phyloP scores from a whole-genome alignment of 2,113 vertebrate genomes.

The Motacilla tschutschensis region DNA sequence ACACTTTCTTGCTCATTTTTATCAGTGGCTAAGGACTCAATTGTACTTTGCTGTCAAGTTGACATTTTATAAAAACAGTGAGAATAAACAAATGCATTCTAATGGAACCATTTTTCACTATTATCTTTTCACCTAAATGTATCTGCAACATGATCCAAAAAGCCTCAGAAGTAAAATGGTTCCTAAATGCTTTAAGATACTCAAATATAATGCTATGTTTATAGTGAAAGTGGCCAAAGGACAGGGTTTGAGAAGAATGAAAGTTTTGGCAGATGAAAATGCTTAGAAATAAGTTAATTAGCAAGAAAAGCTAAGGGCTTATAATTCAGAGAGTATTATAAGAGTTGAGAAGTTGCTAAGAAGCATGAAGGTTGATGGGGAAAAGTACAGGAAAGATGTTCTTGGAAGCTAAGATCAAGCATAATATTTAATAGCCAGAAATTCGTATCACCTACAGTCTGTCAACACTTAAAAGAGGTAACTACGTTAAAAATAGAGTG shows the following conservation, averaged over 20 bases:
- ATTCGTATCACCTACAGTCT: background rate
- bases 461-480: background rate
- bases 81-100: conserved; percentile 4
- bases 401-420: background rate
- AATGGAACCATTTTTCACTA: background rate
- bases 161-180: background rate
- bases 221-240: background rate
- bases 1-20: background rate
- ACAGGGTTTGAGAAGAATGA: background rate
- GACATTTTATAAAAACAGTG: background rate
- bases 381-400: background rate
- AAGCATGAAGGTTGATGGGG: background rate
- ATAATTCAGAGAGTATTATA: background rate
- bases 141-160: background rate
- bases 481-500: background rate
- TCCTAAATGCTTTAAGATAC: background rate
- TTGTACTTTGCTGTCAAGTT: background rate
- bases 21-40: background rate
- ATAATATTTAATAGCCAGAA: background rate
- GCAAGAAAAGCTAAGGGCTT: background rate
- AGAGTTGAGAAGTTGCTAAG: background rate
- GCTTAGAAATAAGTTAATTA: background rate
- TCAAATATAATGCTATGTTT: background rate
- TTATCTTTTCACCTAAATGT: background rate
- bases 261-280: background rate